A percentile compares a stretch with the other conserved stretches of the same genome.
Evolutionary conservation across 2,797 vertebrate genomes (phyloP).

Genomic region (Clarias fuscus): DNA sequence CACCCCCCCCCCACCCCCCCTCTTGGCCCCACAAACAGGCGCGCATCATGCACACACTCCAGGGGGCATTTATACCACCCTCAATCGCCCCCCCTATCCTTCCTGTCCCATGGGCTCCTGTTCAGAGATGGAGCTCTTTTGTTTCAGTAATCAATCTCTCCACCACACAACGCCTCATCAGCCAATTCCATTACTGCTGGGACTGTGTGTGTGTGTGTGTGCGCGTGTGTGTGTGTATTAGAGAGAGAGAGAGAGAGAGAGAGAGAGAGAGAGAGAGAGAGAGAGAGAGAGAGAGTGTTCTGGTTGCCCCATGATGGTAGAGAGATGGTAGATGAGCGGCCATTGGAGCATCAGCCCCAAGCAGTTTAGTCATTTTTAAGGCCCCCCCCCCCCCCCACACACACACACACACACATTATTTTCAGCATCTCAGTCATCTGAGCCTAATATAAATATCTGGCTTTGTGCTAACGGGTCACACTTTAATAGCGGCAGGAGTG

Average conservation of each 20-base stretch:
- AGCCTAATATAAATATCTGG: slow-evolving; percentile 9
- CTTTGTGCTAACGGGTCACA: not conserved
- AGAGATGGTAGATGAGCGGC: not conserved
- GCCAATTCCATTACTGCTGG: slow-evolving; percentile 53
- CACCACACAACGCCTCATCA: slow-evolving; percentile 46
- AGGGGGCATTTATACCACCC: slow-evolving; percentile 40
- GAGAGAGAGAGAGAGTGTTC: not conserved
- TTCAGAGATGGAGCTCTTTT: slow-evolving; percentile 53
- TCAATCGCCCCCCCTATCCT: not conserved
- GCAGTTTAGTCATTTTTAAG: slow-evolving; percentile 1
- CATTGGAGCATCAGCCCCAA: slow-evolving; percentile 12
- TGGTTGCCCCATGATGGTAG: not conserved
- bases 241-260: not conserved
- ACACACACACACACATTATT: not conserved
- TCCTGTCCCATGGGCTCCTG: not conserved
- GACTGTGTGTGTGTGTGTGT: slow-evolving; percentile 22
- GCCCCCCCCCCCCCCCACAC: not conserved
- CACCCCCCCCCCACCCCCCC: too few species aligned
- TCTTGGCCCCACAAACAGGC: not conserved
- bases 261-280: not conserved
- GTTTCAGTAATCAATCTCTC: slow-evolving; percentile 53
- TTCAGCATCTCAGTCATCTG: slow-evolving; percentile 14
- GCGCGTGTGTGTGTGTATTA: not conserved
- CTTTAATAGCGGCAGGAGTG: slow-evolving; percentile 3
- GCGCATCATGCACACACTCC: slow-evolving; percentile 1